Evolutionary conservation across 2,797 vertebrate species (phyloP).

Genomic region (Choloepus didactylus): DNA sequence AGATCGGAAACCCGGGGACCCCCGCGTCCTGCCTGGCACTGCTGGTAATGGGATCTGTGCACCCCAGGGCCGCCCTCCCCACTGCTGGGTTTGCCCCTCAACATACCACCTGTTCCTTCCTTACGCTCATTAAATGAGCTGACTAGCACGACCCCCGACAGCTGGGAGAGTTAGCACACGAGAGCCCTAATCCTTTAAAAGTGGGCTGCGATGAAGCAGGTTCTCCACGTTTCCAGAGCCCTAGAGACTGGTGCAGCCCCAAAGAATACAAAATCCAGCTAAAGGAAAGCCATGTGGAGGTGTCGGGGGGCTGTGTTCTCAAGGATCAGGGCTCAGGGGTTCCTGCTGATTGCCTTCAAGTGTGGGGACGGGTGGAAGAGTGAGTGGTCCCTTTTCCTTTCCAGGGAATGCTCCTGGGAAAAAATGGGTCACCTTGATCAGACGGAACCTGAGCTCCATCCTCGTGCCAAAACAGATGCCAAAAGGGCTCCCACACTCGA

Average conservation of each 20-base stretch:
- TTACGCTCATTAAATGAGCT: background rate
- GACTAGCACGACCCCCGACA: background rate
- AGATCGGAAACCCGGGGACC: background rate
- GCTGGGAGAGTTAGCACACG: background rate
- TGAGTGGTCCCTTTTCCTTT: background rate
- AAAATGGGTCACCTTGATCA: background rate
- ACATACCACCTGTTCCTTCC: background rate
- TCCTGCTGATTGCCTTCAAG: background rate
- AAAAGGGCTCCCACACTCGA: background rate
- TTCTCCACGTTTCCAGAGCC: background rate
- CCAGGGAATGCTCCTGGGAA: background rate
- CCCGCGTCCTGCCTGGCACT: background rate
- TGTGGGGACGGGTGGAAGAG: background rate
- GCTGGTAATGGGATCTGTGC: background rate
- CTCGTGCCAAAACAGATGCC: background rate
- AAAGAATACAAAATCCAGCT: background rate
- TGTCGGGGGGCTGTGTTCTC: accelerated
- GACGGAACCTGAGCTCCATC: background rate
- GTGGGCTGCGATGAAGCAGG: background rate
- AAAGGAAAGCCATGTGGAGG: too few relatives aligned
- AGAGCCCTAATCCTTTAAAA: background rate
- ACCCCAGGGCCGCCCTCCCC: background rate
- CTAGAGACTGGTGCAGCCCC: background rate
- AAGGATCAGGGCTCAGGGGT: background rate
- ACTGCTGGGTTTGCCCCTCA: background rate